Percentiles rank a stretch among this genome's conserved stretches.
These are phyloP conservation scores for Dendropsophus ebraccatus DNA, from an alignment of 2,113 vertebrate genomes.

Conservation along the genomic window DNA sequence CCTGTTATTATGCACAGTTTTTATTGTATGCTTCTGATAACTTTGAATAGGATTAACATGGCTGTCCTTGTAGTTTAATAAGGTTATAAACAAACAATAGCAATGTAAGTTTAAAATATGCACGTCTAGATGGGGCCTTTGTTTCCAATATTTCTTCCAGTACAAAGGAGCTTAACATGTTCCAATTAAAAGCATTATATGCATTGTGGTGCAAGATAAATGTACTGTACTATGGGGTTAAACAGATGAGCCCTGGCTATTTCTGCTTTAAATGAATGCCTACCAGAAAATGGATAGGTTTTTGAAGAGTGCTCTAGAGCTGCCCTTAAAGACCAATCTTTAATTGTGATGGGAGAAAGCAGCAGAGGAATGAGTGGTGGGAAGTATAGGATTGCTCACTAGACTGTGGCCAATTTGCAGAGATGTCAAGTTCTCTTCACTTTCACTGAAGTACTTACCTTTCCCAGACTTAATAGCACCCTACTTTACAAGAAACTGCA, in stretches of 20 bases:
- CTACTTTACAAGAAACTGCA: not conserved
- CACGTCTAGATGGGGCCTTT: not conserved
- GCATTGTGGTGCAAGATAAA: not conserved
- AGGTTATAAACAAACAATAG: too few relatives aligned
- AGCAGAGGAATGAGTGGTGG: constrained; percentile 1
- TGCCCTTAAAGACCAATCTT: constrained; percentile 29
- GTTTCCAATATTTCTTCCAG: not conserved
- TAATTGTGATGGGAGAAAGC: constrained; percentile 41
- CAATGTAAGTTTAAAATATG: not conserved
- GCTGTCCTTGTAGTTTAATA: too few relatives aligned
- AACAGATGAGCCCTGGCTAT: not conserved
- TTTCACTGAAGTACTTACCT: constrained; percentile 31
- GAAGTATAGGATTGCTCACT: constrained; percentile 40
- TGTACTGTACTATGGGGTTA: not conserved
- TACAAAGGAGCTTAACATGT: not conserved
- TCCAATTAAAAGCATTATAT: not conserved
- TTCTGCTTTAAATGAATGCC: constrained; percentile 31
- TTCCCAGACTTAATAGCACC: constrained; percentile 20
- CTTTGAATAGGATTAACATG: not conserved
- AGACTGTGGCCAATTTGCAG: constrained; percentile 50
- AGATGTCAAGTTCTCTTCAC: constrained; percentile 39
- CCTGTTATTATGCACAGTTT: too few relatives aligned
- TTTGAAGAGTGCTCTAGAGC: constrained; percentile 6
- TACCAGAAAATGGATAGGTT: constrained; percentile 16
- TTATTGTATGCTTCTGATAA: not conserved